Percentiles rank a stretch among this genome's conserved stretches.
Conservation (phyloP, 2,113 vertebrate genomes). For the Chloropsis cyanopogon region DNA sequence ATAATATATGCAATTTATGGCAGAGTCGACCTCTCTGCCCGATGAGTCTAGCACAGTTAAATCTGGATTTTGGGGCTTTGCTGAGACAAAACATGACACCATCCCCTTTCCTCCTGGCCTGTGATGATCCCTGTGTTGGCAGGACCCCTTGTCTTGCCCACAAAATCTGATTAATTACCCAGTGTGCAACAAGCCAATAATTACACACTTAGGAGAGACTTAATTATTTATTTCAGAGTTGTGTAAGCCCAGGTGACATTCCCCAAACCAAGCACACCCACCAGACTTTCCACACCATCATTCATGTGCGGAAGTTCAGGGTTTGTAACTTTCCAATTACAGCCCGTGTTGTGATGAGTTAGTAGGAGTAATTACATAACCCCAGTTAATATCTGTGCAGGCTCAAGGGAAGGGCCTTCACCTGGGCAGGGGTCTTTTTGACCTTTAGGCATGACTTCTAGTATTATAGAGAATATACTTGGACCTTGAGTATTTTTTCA, state of each 20-base stretch:
- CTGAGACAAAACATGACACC: not conserved
- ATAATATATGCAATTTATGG: not conserved
- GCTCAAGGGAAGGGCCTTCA: not conserved
- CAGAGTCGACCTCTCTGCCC: not conserved
- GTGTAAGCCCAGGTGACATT: not conserved
- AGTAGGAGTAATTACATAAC: not conserved
- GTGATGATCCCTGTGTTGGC: too few relatives aligned
- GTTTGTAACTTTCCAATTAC: not conserved
- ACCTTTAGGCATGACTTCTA: not conserved
- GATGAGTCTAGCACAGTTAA: not conserved
- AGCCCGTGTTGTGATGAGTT: not conserved
- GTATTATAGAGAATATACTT: not conserved
- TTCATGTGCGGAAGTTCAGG: not conserved
- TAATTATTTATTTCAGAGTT: not conserved
- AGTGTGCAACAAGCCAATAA: not conserved
- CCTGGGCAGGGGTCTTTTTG: not conserved
- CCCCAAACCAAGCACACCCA: not conserved
- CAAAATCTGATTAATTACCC: not conserved
- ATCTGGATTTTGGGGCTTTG: not conserved
- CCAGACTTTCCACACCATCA: not conserved
- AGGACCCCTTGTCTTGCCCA: accelerated
- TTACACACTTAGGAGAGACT: not conserved
- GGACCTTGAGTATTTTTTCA: not conserved
- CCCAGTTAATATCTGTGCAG: not conserved
- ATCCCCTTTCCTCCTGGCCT: accelerated